Conservation (phyloP, 2,113 vertebrate species). For the Nannospalax galili region DNA sequence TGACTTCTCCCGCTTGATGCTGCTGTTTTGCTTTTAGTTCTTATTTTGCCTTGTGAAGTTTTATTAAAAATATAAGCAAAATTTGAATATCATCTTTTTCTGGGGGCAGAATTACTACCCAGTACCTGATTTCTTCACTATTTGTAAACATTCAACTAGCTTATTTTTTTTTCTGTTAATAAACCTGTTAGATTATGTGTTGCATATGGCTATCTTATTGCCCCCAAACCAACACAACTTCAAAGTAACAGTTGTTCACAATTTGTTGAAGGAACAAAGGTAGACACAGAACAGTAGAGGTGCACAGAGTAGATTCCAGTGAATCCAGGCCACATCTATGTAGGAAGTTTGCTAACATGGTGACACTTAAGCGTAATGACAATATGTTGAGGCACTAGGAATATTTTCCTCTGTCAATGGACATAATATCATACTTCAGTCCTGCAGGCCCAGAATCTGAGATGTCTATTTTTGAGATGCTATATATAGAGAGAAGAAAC, state of each 20-base stretch:
- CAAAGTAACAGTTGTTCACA: not conserved
- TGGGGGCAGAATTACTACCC: no score
- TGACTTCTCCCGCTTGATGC: not conserved
- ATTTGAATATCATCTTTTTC: not conserved
- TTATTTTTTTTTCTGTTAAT: not conserved
- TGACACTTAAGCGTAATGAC: not conserved
- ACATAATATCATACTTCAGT: not conserved
- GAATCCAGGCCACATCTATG: not conserved
- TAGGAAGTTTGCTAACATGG: not conserved
- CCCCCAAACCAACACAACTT: not conserved
- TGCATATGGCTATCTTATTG: not conserved
- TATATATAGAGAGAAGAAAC: constrained; percentile 78
- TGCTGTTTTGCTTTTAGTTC: not conserved
- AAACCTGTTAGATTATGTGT: not conserved
- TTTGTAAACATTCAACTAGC: not conserved
- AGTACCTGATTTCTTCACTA: not conserved
- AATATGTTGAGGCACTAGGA: not conserved
- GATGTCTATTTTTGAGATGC: constrained; percentile 66
- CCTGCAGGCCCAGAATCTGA: constrained; percentile 41
- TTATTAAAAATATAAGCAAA: not conserved
- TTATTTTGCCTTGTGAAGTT: not conserved
- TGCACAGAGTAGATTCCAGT: not conserved
- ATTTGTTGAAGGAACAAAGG: not conserved
- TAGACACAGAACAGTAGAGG: not conserved
- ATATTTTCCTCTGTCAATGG: not conserved